Base-by-base conservation (phyloP, 2,888 invertebrate genomes). In the Ichneumon xanthorius region DNA sequence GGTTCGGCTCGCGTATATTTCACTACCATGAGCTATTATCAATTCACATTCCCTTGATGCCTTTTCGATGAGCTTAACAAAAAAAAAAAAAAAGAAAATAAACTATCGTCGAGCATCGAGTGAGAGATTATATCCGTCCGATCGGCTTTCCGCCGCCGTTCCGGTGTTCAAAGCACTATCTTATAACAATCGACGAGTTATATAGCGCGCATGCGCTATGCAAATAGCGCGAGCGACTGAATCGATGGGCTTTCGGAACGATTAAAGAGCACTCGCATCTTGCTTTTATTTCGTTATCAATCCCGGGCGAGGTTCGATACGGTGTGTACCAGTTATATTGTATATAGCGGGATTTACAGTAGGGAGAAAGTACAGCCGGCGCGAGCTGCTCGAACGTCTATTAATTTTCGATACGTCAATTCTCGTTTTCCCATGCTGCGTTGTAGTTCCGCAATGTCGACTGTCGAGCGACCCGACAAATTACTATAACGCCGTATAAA, bases 381-480 rank as follows among this genome's bases (percentile, higher is more conserved):
- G 63, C 73, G 67, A 77, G 77, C 61, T 50, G 73, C 68, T 53
- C 33, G 81, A 55, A 14, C 81, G 77, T 81, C 78, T 81, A 85
- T 85, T 78, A 81, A 85, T 78, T 85, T 81, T 85, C 84, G 77
- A 85, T 85, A 81, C 78, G 73, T 81, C 84, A 78, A 85, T 81
- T 78, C 73, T 63, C 84, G 73, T 70, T 85, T 40, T 19, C 37
- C 33, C 61, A 71, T 63, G 50, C 40, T 7, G 55, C 53, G 71
- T 37, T 48, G 22, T 63, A 53, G 4, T 65, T 78, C 16, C n/a
- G 19, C 65, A 33, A 40, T 65, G 77, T 77, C 77, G 50, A 61
- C 37, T 26, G 14, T 45, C 40, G 26, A 50, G 67, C 37, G 6
- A 11, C 48, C 6, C 30, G 61, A 80, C 48, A 76, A 77, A 77